Percentiles rank a stretch among this genome's conserved stretches.
These are phyloP conservation scores for Pagetopsis macropterus DNA, from an alignment of 2,797 vertebrate species.

Conservation along the genomic window DNA sequence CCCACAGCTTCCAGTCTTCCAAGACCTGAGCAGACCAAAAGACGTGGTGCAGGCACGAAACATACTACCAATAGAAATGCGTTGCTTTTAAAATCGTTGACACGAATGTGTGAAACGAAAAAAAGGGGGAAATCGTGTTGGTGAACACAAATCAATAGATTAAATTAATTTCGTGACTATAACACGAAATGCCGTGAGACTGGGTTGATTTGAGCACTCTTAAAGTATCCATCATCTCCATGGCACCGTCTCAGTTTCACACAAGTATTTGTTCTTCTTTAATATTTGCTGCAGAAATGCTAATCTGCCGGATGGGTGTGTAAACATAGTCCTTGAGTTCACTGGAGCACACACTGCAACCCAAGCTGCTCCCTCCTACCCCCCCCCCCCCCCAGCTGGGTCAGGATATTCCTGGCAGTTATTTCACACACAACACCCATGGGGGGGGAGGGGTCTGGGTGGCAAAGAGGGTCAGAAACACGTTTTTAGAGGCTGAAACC, in stretches of 20 bases:
- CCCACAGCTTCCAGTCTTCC: too few relatives aligned
- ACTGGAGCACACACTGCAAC: constrained; percentile 16
- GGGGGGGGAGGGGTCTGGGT: not conserved
- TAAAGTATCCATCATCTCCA: not conserved
- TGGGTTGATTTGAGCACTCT: not conserved
- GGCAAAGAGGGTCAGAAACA: not conserved
- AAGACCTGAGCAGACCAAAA: too few relatives aligned
- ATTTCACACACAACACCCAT: constrained; percentile 36
- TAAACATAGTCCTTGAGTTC: not conserved
- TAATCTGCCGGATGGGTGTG: not conserved
- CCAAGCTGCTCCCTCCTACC: constrained; percentile 5
- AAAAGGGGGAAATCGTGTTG: too few relatives aligned
- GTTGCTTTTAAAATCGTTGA: too few relatives aligned
- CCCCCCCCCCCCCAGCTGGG: constrained; percentile 7
- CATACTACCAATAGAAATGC: too few relatives aligned
- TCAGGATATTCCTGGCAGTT: constrained; percentile 42
- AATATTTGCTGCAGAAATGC: not conserved
- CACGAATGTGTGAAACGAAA: too few relatives aligned
- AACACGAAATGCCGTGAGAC: too few relatives aligned
- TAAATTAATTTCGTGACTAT: too few relatives aligned
- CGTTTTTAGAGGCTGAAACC: not conserved
- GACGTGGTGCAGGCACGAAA: too few relatives aligned
- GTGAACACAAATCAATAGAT: too few relatives aligned
- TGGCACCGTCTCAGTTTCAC: too few relatives aligned
- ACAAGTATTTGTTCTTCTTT: not conserved